Base-by-base conservation (phyloP, 2,888 invertebrate genomes). In the Epirrhoe alternata region DNA sequence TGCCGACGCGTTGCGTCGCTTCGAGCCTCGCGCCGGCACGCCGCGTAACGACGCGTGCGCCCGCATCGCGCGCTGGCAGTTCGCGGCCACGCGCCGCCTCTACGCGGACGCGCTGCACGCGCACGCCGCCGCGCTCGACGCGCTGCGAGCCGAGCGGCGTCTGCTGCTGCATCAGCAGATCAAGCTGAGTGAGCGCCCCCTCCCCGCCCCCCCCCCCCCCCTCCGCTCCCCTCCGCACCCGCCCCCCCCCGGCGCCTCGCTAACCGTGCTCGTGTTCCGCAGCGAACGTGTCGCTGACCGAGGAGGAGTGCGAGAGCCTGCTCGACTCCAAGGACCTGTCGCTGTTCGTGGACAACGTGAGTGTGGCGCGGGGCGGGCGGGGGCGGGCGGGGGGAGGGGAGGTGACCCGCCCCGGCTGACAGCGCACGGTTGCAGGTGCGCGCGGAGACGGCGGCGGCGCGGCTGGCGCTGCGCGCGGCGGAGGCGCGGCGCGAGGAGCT, bases 401-500 rank as follows among this genome's bases (percentile, higher is more conserved):
- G n/a, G n/a, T n/a, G n/a, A n/a, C n/a, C 5, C 94, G 96, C 78
- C 95, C 96, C 73, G 96, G 33, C 33, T 33, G 42, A 17, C 50
- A 12, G 45, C 49, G 38, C 35, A 54, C 47, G 17, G 16, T 33
- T 67, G 67, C 84, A 97, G 97, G 96, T 97, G 86, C 94, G 96
- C 79, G 95, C 96, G 73, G 96, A 97, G 86, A 97, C 97, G 59
- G 95, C 95, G 79, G 95, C 96, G 86, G 97, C 97, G 47, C 95
- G 95, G 74, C 90, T 93, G 74, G 95, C 96, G 82, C 93, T 98
- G 79, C 95, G 96, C 71, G 97, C 97, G 80, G 96, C 97, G 74
- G 96, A 97, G 92, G 95, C 95, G 72, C 94, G 98, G 60, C 97
- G 97, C 86, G 95, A 96, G 76, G 97, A 98, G 88, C 94, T 98